Conservation (phyloP, 2,888 invertebrate genomes). For the Melipona beecheii region DNA sequence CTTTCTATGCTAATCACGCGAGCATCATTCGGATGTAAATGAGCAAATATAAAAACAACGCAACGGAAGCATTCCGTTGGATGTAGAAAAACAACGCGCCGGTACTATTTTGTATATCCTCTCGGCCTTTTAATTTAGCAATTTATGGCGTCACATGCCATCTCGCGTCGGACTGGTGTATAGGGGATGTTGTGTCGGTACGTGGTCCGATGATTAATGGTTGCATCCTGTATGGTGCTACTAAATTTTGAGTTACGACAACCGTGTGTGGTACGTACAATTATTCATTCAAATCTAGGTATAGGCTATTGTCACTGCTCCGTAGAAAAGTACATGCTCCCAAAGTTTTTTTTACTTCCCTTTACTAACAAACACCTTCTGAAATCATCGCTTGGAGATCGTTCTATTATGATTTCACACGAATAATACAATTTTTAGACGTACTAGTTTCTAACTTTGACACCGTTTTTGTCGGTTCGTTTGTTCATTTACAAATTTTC, state of each 20-base stretch:
- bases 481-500: not conserved
- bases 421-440: not conserved
- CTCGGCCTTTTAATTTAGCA: constrained; percentile 60
- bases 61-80: constrained; percentile 5
- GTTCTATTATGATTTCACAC: not conserved
- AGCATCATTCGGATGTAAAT: constrained; percentile 43
- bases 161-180: constrained; percentile 41
- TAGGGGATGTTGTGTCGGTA: constrained; percentile 51
- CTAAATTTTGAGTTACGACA: constrained; percentile 55
- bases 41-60: constrained; percentile 28
- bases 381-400: not conserved
- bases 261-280: constrained; percentile 37
- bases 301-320: not conserved
- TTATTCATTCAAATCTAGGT: constrained; percentile 38
- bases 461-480: not conserved
- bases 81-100: constrained; percentile 20
- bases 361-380: not conserved
- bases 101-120: constrained; percentile 42
- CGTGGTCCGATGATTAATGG: constrained; percentile 58
- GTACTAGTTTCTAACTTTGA: not conserved
- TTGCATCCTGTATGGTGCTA: constrained; percentile 44
- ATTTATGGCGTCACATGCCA: constrained; percentile 60
- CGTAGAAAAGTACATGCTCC: not conserved
- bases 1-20: constrained; percentile 40
- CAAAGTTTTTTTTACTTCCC: not conserved